Base-by-base conservation (phyloP, 2,113 vertebrate species). In the Macquaria australasica region DNA sequence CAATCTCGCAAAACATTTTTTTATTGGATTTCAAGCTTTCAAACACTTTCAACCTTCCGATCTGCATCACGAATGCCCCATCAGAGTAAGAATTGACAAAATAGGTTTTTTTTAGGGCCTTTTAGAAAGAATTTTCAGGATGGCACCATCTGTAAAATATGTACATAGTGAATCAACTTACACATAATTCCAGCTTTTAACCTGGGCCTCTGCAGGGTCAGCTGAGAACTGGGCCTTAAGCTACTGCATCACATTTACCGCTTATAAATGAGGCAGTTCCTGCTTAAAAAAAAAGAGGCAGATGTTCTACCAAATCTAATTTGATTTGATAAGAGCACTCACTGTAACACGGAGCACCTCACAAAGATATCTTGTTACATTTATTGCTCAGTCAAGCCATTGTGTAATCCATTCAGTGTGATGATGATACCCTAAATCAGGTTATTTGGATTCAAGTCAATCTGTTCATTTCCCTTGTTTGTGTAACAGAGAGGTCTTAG, bases 221-320 rank as follows among this genome's bases (percentile, higher is more conserved):
- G 25, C 31, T 50, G 48, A 87, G 66, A 84, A 51, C 69, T 4
- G 5, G 28, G 23, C 67, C 31, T 63, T 12, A 31, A 79, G 51
- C 63, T 72, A 31, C 68, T 51, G 37, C 73, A 83, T 83, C 73
- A 43, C 69, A 89, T 86, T 91, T 88, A 87, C 41, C 53, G n/a
- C 79, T 25, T 21, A 48, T 3, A 73, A 71, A 84, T 73, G 73
- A 84, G 21, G 6, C 34, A 23, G 66, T 70, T 89, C 62, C 68
- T 76, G 74, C 34, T 21, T 80, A 72, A 53, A 58, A 37, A 75
- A 75, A 55, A 85, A 87, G 88, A 95, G 93, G 92, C 95, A 96
- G 95, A 91, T 96, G 94, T 92, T 94, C 88, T 86, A 82, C 79
- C 83, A 90, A 94, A 95, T 95, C 90, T 76, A 92, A 95, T 96